These are phyloP conservation scores for Thrips palmi DNA, from an alignment of 1,140 invertebrate species.

Conservation along the genomic window DNA sequence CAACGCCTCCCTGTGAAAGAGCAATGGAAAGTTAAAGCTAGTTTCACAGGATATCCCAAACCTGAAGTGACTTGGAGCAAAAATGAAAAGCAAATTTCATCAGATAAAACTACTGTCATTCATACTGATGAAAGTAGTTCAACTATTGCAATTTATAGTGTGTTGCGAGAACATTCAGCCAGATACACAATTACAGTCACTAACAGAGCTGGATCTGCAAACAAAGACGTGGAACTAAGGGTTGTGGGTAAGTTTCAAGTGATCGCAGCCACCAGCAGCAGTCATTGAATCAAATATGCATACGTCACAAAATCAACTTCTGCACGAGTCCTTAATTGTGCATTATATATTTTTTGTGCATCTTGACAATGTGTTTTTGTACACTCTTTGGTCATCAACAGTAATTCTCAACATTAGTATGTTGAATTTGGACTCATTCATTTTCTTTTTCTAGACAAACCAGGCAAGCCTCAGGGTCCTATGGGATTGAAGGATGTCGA, in stretches of 20 bases:
- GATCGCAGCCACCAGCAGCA: too few relatives aligned
- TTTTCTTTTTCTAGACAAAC: constrained; percentile 43
- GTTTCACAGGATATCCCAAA: constrained; percentile 41
- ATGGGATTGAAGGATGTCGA: constrained; percentile 53
- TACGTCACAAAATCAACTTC: too few relatives aligned
- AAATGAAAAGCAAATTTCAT: constrained; percentile 32
- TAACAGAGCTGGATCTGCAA: constrained; percentile 48
- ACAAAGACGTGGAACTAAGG: constrained; percentile 49
- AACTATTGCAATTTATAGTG: constrained; percentile 37
- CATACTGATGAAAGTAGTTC: constrained; percentile 34
- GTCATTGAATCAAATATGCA: too few relatives aligned
- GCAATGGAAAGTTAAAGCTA: constrained; percentile 39
- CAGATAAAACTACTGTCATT: constrained; percentile 30
- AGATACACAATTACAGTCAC: constrained; percentile 42
- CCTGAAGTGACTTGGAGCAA: constrained; percentile 45
- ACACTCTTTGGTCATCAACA: background rate
- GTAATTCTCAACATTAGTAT: background rate
- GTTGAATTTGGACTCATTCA: constrained; percentile 1
- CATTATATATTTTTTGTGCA: too few relatives aligned
- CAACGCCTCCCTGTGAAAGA: constrained; percentile 38
- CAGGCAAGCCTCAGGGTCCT: constrained; percentile 59
- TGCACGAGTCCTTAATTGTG: too few relatives aligned
- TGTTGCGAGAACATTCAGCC: constrained; percentile 38
- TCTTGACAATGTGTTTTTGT: constrained; percentile 3
- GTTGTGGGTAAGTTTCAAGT: constrained; percentile 62